Percentiles rank a stretch among this genome's conserved stretches.
Evolutionary conservation across 2,113 vertebrate genomes (phyloP).

Genomic region (Marcusenius ussheri): DNA sequence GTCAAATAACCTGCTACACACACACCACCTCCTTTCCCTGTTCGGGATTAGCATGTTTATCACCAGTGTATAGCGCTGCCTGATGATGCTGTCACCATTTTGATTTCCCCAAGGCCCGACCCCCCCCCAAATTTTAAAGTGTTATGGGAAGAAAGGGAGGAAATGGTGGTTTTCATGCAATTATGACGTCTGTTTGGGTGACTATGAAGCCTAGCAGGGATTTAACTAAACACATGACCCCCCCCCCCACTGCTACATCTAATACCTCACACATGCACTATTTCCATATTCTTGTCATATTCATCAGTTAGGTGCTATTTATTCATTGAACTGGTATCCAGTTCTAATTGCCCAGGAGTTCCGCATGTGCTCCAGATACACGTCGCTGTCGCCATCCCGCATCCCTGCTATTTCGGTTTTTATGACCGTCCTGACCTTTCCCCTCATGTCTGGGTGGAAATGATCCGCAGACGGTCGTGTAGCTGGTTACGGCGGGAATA

Average conservation of each 20-base stretch:
- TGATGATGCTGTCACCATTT: slow-evolving; percentile 13
- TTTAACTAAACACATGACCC: not conserved
- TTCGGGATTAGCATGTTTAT: not conserved
- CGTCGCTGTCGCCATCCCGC: not conserved
- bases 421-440: not conserved
- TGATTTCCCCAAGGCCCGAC: not conserved
- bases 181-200: not conserved
- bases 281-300: not conserved
- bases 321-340: not conserved
- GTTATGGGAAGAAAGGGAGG: not conserved
- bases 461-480: not conserved
- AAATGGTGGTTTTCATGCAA: not conserved
- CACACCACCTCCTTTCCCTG: not conserved
- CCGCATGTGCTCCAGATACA: not conserved
- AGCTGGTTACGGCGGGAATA: not conserved
- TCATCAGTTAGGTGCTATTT: not conserved
- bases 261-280: not conserved
- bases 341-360: not conserved
- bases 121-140: not conserved
- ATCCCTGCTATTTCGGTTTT: not conserved
- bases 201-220: not conserved
- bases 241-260: not conserved
- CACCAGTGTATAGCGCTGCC: not conserved
- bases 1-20: not conserved
- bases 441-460: not conserved